Evolutionary conservation across 2,113 vertebrate species (phyloP).

Genomic region (Elaphurus davidianus): DNA sequence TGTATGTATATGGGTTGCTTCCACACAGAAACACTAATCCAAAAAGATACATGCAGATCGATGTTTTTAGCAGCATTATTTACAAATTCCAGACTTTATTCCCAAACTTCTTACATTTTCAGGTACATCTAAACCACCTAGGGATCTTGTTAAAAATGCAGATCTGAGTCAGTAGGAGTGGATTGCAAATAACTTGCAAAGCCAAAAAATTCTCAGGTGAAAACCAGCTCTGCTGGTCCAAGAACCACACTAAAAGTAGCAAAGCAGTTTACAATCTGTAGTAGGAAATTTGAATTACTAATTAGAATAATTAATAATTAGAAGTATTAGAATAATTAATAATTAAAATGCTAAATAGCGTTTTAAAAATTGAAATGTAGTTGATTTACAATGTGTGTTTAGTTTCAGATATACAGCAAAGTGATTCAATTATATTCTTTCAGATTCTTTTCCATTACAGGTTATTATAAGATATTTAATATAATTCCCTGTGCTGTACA

Average conservation of each 20-base stretch:
- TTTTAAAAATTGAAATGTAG: not conserved
- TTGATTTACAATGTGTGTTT: not conserved
- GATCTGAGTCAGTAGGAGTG: not conserved
- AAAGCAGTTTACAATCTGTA: not conserved
- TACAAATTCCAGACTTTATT: not conserved
- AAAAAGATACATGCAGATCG: not conserved
- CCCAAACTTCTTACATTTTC: not conserved
- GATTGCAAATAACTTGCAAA: not conserved
- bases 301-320: not conserved
- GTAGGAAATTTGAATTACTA: not conserved
- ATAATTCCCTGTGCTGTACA: not conserved
- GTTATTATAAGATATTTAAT: not conserved
- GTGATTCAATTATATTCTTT: not conserved
- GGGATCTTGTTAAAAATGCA: not conserved
- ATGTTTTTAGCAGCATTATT: not conserved
- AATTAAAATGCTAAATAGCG: not conserved
- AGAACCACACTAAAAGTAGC: not conserved
- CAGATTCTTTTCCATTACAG: not conserved
- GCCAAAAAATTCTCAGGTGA: not conserved
- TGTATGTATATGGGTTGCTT: not conserved
- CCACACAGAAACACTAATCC: not conserved
- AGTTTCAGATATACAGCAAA: not conserved
- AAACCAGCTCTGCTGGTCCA: fast-evolving
- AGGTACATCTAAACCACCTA: not conserved
- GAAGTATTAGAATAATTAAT: not conserved